Conservation (phyloP, 2,113 vertebrate species). For the Rhinoderma darwinii region DNA sequence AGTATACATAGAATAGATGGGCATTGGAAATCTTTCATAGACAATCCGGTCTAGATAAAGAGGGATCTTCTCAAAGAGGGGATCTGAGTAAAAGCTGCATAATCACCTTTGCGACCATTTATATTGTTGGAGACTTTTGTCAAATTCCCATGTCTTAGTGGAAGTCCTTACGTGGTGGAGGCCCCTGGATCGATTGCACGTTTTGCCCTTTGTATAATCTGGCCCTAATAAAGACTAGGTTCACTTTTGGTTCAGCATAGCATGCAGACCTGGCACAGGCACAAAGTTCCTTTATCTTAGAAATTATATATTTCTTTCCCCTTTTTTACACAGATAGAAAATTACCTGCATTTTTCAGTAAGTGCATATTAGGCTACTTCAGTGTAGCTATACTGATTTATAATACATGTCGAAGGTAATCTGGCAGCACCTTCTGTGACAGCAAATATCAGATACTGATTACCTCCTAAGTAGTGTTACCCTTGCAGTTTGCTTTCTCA, state of each 20-base stretch:
- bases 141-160: too few species aligned
- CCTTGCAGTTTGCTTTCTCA: background rate
- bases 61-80: too few species aligned
- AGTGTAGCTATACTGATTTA: background rate
- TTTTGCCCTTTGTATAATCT: too few species aligned
- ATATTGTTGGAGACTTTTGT: too few species aligned
- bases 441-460: constrained; percentile 29
- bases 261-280: background rate
- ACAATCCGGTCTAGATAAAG: too few species aligned
- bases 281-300: background rate
- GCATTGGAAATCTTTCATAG: too few species aligned
- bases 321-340: background rate
- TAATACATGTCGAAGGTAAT: constrained; percentile 25
- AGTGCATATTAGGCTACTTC: constrained; percentile 41
- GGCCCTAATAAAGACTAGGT: background rate
- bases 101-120: too few species aligned
- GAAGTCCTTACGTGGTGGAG: too few species aligned
- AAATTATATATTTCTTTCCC: background rate
- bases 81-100: too few species aligned
- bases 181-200: too few species aligned
- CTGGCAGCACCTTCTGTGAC: background rate
- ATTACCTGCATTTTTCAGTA: constrained; percentile 15
- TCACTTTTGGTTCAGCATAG: background rate
- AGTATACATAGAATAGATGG: too few species aligned
- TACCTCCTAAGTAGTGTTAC: constrained; percentile 32